Evolutionary conservation across 2,113 vertebrate genomes (phyloP), one percentile per base, ranked within the genome.

Genomic region (Oncorhynchus gorbuscha): DNA sequence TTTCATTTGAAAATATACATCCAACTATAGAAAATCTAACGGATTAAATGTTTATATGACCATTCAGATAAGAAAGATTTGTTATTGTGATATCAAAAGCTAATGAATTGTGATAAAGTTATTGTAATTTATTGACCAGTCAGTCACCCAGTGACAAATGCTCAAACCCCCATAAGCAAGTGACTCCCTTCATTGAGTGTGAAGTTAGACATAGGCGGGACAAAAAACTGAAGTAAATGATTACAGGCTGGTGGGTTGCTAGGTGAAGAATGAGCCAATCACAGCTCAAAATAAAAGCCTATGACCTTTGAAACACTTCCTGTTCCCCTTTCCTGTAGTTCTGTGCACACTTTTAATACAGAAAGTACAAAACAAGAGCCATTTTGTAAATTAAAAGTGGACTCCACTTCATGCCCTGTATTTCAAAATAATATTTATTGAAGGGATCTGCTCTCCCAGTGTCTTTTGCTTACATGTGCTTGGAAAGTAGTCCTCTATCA

Each of bases 291-390:
- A 81, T 86, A 85, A 78, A 85, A 83, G 78, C 90, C 82, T 83
- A 76, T 88, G 92, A 92, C 91, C 93, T 93, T 92, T 94, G 92
- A 87, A 94, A 93, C 92, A 93, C 84, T 93, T 94, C 91, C 95
- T 92, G 90, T 91, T 94, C 93, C 94, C 93, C 94, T 95, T 96
- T 45, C 39, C 9, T 45, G 39, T 96, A 95, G 95, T 93, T 93
- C 91, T 85, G 85, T 91, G 92, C 86, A 55, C 51, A 55, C 94
- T 94, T 45, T 9, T 11, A 11, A 12, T 45, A 45, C 94, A 96
- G 93, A 91, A 92, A 94, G 92, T 92, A 94, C 93, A 83, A 96
- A 96, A 94, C 94, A 95, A 97, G 94, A 95, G 96, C 96, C 96
- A 97, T 98, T 98, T 99, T 98, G 95, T 95, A 94, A 93, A 93